These are phyloP conservation scores for Rhabditophanes sp. DNA, from an alignment of 2,888 invertebrate species.

Conservation along the genomic window DNA sequence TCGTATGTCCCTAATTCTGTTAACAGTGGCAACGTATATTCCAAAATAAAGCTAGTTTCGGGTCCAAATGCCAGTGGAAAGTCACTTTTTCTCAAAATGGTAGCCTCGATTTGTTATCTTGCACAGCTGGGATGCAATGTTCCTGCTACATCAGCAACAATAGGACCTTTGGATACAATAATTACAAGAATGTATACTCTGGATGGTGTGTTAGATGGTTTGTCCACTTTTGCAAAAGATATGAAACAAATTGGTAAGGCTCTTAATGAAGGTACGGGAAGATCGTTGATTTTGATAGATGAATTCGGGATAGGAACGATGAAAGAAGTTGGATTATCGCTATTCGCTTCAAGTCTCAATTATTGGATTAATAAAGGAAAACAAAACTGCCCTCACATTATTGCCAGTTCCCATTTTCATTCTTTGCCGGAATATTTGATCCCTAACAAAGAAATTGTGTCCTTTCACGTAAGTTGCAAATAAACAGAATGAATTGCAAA, in stretches of 20 bases:
- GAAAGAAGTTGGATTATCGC: constrained; percentile 59
- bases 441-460: constrained; percentile 8
- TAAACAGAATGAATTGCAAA: neutral
- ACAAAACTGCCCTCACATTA: constrained; percentile 57
- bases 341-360: constrained; percentile 58
- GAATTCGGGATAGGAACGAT: constrained; percentile 74
- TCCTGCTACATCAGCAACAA: constrained; percentile 60
- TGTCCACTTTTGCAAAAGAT: constrained; percentile 72
- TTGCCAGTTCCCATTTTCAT: constrained; percentile 65
- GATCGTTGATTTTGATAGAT: constrained; percentile 65
- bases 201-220: constrained; percentile 62
- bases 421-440: constrained; percentile 54
- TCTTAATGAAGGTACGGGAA: no score
- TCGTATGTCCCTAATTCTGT: constrained; percentile 32
- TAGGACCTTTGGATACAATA: constrained; percentile 60
- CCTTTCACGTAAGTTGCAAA: constrained; percentile 11
- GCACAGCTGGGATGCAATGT: constrained; percentile 77
- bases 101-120: constrained; percentile 63
- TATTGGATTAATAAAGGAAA: constrained; percentile 52
- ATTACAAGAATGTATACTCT: constrained; percentile 60
- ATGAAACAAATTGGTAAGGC: constrained; percentile 58
- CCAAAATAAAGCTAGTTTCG: constrained; percentile 60
- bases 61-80: constrained; percentile 84
- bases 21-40: constrained; percentile 45
- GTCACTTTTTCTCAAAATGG: constrained; percentile 74